Percentiles rank a stretch among this genome's conserved stretches.
phyloP scores from a whole-genome alignment of 2,888 invertebrate species.

The Sarcophaga caerulescens region DNA sequence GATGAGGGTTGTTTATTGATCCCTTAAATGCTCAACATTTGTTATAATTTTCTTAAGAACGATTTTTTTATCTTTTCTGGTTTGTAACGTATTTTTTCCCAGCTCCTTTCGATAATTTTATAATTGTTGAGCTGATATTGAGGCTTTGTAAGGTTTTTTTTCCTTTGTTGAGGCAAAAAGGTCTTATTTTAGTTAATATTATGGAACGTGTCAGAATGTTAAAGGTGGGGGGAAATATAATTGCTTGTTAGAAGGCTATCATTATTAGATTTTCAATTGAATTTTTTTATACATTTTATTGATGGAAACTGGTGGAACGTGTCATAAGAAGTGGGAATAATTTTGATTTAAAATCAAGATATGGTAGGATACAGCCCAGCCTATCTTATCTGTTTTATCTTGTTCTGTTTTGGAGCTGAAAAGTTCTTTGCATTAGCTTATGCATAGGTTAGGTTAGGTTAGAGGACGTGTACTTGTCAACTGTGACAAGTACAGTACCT shows the following conservation, averaged over 20 bases:
- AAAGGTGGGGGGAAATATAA: conserved; percentile 32
- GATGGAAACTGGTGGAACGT: conserved; percentile 28
- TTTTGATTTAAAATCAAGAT: no score
- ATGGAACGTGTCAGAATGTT: conserved; percentile 62
- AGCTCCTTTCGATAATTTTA: not conserved
- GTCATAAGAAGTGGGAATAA: not conserved
- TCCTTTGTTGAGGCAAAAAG: conserved; percentile 1
- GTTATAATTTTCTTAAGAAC: conserved; percentile 14
- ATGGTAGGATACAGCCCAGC: no score
- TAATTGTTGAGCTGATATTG: conserved; percentile 46
- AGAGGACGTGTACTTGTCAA: no score
- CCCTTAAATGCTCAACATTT: conserved; percentile 45
- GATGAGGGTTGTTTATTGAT: conserved; percentile 36
- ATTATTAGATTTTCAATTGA: no score
- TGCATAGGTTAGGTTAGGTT: no score
- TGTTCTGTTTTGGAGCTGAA: no score
- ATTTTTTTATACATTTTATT: not conserved
- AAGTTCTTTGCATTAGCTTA: no score
- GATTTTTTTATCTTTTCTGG: not conserved
- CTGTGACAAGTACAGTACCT: no score
- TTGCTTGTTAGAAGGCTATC: not conserved
- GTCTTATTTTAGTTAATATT: conserved; percentile 58
- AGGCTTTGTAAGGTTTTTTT: conserved; percentile 35
- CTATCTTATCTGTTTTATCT: no score
- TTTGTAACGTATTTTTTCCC: conserved; percentile 60